phyloP scores from a whole-genome alignment of 1,140 invertebrate genomes.

The Ptiloglossa arizonensis region DNA sequence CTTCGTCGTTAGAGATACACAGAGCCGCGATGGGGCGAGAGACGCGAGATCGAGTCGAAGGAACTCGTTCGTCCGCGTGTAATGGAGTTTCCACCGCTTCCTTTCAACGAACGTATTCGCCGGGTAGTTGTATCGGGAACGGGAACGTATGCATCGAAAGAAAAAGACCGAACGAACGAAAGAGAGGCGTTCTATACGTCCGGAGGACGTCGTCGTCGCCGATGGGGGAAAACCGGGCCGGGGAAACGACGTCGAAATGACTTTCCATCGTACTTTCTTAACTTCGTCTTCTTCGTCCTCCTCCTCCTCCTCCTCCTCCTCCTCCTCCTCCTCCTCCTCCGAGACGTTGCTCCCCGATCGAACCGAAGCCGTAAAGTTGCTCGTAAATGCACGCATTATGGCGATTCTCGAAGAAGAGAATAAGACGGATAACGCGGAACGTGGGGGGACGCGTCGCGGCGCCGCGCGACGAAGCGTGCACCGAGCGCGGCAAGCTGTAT shows the following conservation, averaged over 20 bases:
- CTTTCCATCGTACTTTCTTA: slow-evolving; percentile 59
- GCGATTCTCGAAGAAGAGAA: slow-evolving; percentile 39
- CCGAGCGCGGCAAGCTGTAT: slow-evolving; percentile 11
- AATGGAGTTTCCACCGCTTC: slow-evolving; percentile 43
- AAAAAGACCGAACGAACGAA: slow-evolving; percentile 13
- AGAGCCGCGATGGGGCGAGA: not conserved
- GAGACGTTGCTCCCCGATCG: slow-evolving; percentile 52
- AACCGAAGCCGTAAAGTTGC: slow-evolving; percentile 39
- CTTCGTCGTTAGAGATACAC: slow-evolving; percentile 40
- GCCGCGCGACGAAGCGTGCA: not conserved
- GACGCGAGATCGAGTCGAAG: slow-evolving; percentile 54
- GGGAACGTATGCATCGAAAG: slow-evolving; percentile 44
- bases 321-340: too few relatives aligned
- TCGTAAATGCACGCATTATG: slow-evolving; percentile 52
- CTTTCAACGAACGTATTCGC: slow-evolving; percentile 54
- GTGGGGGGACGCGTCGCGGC: too few relatives aligned
- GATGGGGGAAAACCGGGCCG: slow-evolving; percentile 4
- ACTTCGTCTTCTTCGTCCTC: slow-evolving; percentile 50
- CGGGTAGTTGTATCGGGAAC: slow-evolving; percentile 37
- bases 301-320: too few relatives aligned
- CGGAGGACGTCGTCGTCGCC: slow-evolving; percentile 1
- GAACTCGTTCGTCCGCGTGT: slow-evolving; percentile 51
- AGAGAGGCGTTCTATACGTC: slow-evolving; percentile 21
- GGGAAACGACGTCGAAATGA: slow-evolving; percentile 46
- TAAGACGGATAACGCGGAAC: slow-evolving; percentile 30